Evolutionary conservation across 2,797 vertebrate species (phyloP), one percentile per base, ranked within the genome.

Genomic region (Megalops cyprinoides): DNA sequence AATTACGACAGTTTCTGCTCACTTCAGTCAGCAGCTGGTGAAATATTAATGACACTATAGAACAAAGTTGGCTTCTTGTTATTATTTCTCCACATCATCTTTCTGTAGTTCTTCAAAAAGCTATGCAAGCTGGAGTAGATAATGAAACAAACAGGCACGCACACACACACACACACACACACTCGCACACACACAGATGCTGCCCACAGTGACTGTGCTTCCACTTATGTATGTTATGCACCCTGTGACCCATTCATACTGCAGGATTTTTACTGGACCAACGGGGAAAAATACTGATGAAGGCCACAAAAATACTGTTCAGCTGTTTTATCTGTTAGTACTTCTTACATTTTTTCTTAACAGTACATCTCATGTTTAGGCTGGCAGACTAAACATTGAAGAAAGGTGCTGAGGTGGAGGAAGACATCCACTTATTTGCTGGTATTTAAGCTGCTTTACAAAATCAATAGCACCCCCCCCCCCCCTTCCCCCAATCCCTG

Each of bases 41-140:
- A 85, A 85, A 85, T 82, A 86, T 87, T 84, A 82, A 85, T 84
- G 73, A 69, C 73, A 74, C 46, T 46, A n/a, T 51, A 65, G 37
- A 28, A 80, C 67, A 81, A 82, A 79, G 56, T 75, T 42, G 42
- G 76, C 84, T 78, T 80, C 58, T 69, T 79, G 65, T 74, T 71
- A 85, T 84, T 81, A 80, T 79, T 82, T 69, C 67, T 74, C 73
- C 77, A 58, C 3, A 34, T 53, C 67, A 73, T 73, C 28, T 58
- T 74, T 55, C 31, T 46, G 23, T 31, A 31, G 4, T 73, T 56
- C 37, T 79, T 74, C 23, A 79, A 69, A 79, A 73, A 65, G 14
- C 4, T 37, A 65, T n/a, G 6, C 25, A 44, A 20, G 49, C 28
- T 55, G 9, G 34, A 73, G 20, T 7, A 74, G 6, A 12, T 14